These are phyloP conservation scores for Tursiops truncatus DNA, from an alignment of 2,113 vertebrate species.

Conservation along the genomic window DNA sequence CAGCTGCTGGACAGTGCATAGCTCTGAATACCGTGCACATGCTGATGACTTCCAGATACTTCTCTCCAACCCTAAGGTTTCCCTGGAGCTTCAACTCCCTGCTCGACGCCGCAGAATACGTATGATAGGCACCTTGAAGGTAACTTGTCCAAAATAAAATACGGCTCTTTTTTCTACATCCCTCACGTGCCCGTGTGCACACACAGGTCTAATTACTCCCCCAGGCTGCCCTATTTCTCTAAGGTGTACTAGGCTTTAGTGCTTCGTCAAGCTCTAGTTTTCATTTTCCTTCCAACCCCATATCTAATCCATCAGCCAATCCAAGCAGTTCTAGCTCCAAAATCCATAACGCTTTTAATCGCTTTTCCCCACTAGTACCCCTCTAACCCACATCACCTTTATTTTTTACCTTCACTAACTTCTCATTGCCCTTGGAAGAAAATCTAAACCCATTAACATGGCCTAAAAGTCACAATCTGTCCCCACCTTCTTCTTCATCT, in stretches of 20 bases:
- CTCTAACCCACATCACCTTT: not conserved
- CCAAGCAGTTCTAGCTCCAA: not conserved
- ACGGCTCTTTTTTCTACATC: not conserved
- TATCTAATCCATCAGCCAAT: not conserved
- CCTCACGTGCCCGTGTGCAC: not conserved
- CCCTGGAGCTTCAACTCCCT: not conserved
- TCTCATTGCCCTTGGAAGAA: not conserved
- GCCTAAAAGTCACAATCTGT: not conserved
- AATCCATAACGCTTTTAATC: not conserved
- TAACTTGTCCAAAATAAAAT: not conserved
- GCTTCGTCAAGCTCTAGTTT: not conserved
- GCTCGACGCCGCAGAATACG: not conserved
- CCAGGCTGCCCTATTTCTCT: not conserved
- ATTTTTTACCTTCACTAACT: not conserved
- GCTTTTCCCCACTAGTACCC: not conserved
- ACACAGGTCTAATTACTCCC: not conserved
- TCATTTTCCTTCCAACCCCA: not conserved
- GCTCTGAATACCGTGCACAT: not conserved
- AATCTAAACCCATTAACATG: not conserved
- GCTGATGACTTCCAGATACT: not conserved
- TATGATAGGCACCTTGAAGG: not conserved
- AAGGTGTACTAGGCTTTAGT: not conserved
- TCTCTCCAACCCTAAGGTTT: not conserved
- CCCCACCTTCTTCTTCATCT: not conserved
- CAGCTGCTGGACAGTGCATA: not conserved